These are phyloP conservation scores for Lasiurus borealis DNA, from an alignment of 2,113 vertebrate species.

Conservation along the genomic window DNA sequence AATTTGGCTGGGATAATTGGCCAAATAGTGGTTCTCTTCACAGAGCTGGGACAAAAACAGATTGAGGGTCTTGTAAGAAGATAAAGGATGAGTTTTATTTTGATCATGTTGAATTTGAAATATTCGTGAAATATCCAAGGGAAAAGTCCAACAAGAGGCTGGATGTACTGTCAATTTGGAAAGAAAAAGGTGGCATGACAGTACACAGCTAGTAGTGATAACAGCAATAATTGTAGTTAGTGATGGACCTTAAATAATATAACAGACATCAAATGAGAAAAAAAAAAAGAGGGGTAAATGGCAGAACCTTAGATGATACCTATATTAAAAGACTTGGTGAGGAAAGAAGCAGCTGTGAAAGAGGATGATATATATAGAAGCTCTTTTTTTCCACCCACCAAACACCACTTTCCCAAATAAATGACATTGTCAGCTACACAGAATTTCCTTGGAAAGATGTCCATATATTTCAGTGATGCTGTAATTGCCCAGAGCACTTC, in stretches of 20 bases:
- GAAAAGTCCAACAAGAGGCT: neutral
- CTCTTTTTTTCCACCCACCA: neutral
- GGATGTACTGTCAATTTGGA: neutral
- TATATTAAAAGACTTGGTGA: neutral
- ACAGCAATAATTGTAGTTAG: neutral
- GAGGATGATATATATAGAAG: neutral
- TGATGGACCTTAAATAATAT: neutral
- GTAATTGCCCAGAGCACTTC: slow-evolving; percentile 43
- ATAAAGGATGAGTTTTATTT: slow-evolving; percentile 12
- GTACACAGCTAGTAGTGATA: neutral
- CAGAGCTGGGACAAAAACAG: neutral
- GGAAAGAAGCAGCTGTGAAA: neutral
- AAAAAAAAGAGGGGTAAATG: neutral
- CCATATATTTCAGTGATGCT: neutral
- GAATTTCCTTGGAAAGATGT: neutral
- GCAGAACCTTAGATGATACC: neutral
- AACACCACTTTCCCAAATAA: neutral
- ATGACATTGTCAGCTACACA: slow-evolving; percentile 12
- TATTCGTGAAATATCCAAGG: neutral
- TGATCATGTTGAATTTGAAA: neutral
- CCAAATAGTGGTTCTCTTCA: neutral
- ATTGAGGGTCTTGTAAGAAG: neutral
- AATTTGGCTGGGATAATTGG: neutral
- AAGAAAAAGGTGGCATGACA: neutral
- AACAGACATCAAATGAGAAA: neutral